A percentile compares a stretch with the other conserved stretches of the same genome.
Conservation (phyloP, 2,888 invertebrate genomes). For the Torymus texanus region DNA sequence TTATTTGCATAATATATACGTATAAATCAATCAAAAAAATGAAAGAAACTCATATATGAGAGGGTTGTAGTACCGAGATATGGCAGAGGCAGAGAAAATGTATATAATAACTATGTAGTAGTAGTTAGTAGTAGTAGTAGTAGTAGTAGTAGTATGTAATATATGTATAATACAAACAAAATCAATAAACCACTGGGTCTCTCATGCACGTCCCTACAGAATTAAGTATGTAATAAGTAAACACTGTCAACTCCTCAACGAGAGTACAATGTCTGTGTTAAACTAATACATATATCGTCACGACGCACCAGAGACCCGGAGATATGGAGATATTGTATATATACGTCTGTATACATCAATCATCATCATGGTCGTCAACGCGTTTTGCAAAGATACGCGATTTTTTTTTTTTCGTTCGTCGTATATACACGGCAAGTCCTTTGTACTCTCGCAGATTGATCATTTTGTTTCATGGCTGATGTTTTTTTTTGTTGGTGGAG, state of each 20-base stretch:
- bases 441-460: constrained; percentile 54
- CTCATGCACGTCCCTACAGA: constrained; percentile 48
- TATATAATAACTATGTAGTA: constrained; percentile 16
- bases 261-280: constrained; percentile 46
- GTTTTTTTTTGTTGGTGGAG: no score
- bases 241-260: constrained; percentile 42
- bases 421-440: constrained; percentile 1
- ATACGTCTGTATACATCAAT: no score
- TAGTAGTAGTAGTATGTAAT: background rate
- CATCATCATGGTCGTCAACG: no score
- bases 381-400: no score
- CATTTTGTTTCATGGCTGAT: background rate
- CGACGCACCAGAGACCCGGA: constrained; percentile 23
- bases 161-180: constrained; percentile 50
- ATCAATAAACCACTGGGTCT: constrained; percentile 46
- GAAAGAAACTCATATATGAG: constrained; percentile 20
- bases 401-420: background rate
- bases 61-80: constrained; percentile 37
- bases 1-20: no score
- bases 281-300: background rate
- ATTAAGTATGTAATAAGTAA: constrained; percentile 2
- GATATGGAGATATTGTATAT: background rate
- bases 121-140: no score
- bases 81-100: constrained; percentile 49
- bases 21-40: constrained; percentile 16